Percentiles rank a stretch among this genome's conserved stretches.
These are phyloP conservation scores for Bostrychus sinensis DNA, from an alignment of 2,113 vertebrate genomes.

Conservation along the genomic window DNA sequence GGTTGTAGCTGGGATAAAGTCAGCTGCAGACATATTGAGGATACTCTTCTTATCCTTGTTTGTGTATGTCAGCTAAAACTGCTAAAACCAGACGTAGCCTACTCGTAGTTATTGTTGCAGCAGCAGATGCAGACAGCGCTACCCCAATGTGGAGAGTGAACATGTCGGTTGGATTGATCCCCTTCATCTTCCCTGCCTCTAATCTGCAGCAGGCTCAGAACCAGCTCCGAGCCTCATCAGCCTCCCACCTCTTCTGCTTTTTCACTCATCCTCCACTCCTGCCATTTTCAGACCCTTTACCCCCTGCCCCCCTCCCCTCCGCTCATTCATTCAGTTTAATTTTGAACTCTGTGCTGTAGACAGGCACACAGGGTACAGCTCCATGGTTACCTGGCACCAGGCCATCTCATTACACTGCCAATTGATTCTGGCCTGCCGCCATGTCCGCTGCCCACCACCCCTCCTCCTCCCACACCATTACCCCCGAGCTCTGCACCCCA, in stretches of 20 bases:
- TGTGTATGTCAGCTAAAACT: too few species aligned
- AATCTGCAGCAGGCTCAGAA: slow-evolving; percentile 62
- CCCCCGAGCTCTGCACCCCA: slow-evolving; percentile 76
- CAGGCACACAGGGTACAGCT: slow-evolving; percentile 76
- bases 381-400: slow-evolving; percentile 84
- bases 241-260: slow-evolving; percentile 57
- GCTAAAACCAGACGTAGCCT: slow-evolving; percentile 45
- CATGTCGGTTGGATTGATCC: slow-evolving; percentile 30
- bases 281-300: slow-evolving; percentile 63
- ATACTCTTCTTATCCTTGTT: too few species aligned
- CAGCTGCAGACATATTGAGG: slow-evolving; percentile 31
- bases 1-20: slow-evolving; percentile 44
- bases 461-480: slow-evolving; percentile 50
- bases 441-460: slow-evolving; percentile 73
- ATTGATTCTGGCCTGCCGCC: slow-evolving; percentile 84
- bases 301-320: slow-evolving; percentile 47
- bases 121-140: slow-evolving; percentile 32
- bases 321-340: slow-evolving; percentile 81
- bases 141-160: slow-evolving; percentile 25
- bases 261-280: slow-evolving; percentile 52
- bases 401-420: slow-evolving; percentile 86
- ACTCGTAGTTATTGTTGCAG: slow-evolving; percentile 7
- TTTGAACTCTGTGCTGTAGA: slow-evolving; percentile 79
- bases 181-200: slow-evolving; percentile 39
- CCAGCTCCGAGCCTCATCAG: slow-evolving; percentile 57